Conservation (phyloP, 2,888 invertebrate species). For the Apamea epomidion region DNA sequence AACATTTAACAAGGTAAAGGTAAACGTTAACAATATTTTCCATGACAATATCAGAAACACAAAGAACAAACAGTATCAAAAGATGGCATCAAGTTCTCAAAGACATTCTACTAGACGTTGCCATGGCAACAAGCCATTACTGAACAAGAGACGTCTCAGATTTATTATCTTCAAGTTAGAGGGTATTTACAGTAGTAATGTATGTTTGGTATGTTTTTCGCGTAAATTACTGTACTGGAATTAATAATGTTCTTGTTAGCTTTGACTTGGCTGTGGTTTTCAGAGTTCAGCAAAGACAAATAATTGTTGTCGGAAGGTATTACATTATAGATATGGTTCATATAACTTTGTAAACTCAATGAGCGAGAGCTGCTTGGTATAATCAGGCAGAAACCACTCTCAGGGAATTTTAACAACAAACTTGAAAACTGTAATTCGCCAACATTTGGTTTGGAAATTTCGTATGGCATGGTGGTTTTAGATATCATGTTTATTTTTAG, state of each 20-base stretch:
- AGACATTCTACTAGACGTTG: slow-evolving; percentile 52
- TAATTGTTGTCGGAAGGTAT: background rate
- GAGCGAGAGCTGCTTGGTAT: too few relatives aligned
- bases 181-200: slow-evolving; percentile 15
- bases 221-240: slow-evolving; percentile 3
- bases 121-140: slow-evolving; percentile 51
- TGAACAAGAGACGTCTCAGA: slow-evolving; percentile 35
- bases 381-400: background rate
- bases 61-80: slow-evolving; percentile 52
- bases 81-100: slow-evolving; percentile 46
- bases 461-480: background rate
- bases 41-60: slow-evolving; percentile 19
- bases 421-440: background rate
- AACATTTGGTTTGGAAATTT: background rate
- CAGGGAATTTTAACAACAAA: background rate
- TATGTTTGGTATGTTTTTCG: slow-evolving; percentile 17
- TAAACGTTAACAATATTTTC: background rate
- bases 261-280: background rate
- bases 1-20: background rate
- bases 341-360: background rate
- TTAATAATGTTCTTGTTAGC: slow-evolving; percentile 9
- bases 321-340: background rate
- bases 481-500: background rate
- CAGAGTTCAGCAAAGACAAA: background rate
- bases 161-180: slow-evolving; percentile 38